Conservation (phyloP, 2,113 vertebrate species). For the Microtus pennsylvanicus region DNA sequence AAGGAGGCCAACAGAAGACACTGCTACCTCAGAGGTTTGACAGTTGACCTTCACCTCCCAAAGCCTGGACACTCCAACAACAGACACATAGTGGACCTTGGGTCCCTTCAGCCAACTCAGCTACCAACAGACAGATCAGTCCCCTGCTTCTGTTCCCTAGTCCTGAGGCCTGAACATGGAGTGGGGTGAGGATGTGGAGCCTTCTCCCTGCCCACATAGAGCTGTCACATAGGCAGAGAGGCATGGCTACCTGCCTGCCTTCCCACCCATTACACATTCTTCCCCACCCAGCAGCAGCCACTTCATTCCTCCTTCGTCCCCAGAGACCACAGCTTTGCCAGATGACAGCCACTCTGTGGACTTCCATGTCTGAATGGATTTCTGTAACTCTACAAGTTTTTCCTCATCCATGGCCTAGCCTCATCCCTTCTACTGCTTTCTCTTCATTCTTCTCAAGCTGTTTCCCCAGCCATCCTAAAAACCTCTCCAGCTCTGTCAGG, state of each 20-base stretch:
- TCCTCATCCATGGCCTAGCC: not conserved
- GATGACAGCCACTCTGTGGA: not conserved
- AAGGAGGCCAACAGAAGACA: slow-evolving; percentile 49
- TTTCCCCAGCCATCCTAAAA: not conserved
- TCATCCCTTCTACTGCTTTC: not conserved
- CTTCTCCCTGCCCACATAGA: not conserved
- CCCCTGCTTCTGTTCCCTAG: not conserved
- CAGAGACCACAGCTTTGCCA: not conserved
- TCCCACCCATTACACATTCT: not conserved
- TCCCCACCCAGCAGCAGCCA: not conserved
- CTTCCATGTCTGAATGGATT: not conserved
- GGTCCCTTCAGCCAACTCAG: not conserved
- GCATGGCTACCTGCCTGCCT: not conserved
- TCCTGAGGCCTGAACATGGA: not conserved
- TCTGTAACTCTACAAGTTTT: not conserved
- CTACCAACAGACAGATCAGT: not conserved
- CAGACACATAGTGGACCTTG: not conserved
- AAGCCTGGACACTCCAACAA: not conserved
- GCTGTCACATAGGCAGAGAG: not conserved
- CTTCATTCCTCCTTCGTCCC: slow-evolving; percentile 11
- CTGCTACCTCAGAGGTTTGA: not conserved
- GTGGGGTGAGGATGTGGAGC: too few relatives aligned
- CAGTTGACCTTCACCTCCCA: slow-evolving; percentile 45
- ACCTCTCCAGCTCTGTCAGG: not conserved
- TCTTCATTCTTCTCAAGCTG: not conserved